Base-by-base conservation (phyloP, 2,888 invertebrate genomes). In the Dicyrtomina minuta region DNA sequence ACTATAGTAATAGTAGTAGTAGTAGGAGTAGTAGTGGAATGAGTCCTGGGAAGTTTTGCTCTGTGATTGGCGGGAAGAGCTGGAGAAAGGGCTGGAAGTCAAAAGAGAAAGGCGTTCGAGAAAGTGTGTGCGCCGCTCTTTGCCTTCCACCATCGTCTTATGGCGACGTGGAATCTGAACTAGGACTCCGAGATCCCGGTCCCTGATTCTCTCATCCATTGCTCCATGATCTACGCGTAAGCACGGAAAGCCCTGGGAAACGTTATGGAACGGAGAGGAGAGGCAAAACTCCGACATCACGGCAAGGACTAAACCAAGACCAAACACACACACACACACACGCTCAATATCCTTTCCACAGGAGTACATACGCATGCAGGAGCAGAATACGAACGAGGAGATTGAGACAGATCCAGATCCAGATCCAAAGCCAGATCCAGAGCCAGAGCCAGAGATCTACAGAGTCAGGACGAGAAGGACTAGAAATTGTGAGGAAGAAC, bases 11-110 rank as follows among this genome's bases (percentile, higher is more conserved):
- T n/a, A n/a, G n/a, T n/a, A n/a, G n/a, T n/a, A n/a, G 24, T 3
- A 17, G 22, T 20, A 53, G 5, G 22, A 53, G 56, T 24, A 26
- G 13, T 12, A 15, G 55, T 24, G n/a, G 55, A 55, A 27, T 53
- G 41, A 22, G 51, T 51, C 8, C 24, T 10, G 15, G 27, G 22
- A 22, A 61, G 67, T 44, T 67, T 68, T 68, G 68, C 68, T 68
- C 59, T 71, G 68, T 72, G 72, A 76, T 76, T 76, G 75, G 75
- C 61, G 70, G 44, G 65, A 46, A 56, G 71, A 59, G 59, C 27
- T 64, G 68, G 74, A 72, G 73, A 76, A 74, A 74, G 75, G 74
- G 74, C 73, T 73, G 74, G 68, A 74, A 73, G 62, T 71, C 71
- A 71, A 70, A 70, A 65, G 72, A 75, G 72, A 71, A 73, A 69